Base-by-base conservation (phyloP, 2,888 invertebrate species). In the Yponomeuta evonymella region DNA sequence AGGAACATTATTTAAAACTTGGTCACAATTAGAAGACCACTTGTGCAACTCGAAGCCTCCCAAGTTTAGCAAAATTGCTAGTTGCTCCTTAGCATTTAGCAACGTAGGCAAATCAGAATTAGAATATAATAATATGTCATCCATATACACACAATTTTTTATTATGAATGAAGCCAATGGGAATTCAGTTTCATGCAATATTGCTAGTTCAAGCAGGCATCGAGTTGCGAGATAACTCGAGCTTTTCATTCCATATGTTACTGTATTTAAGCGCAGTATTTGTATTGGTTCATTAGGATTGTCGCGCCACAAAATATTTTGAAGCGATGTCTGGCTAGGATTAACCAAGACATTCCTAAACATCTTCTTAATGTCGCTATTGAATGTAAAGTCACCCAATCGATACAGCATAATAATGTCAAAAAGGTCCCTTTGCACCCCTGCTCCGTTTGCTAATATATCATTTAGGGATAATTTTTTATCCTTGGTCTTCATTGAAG, bases 61-160 rank as follows among this genome's bases (percentile, higher is more conserved):
- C 69, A 71, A 74, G 2, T 72, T 72, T 11, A 75, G 58, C 33
- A 69, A 2, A 2, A 29, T 11, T n/a, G 29, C 9, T 23, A 64
- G n/a, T n/a, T 64, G 64, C 8, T 1, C 10, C n/a, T 64, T 64
- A 64, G 64, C 64, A n/a, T 64, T n/a, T n/a, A 64, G 64, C 64
- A 64, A 64, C 2, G 11, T 64, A n/a, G 2, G 10, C 64, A 64
- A 15, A 30, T 64, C 64, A 2, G 64, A 64, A 23, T n/a, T n/a
- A 2, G 74, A 68, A 12, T 68, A n/a, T n/a, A n/a, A 70, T 11
- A 72, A 23, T 33, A 72, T 71, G 43, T 72, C 74, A 70, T 74
- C 73, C 11, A 73, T 71, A 69, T 72, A 74, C 23, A 71, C 69
- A 11, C 48, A 63, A 58, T 73, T 71, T 58, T 62, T 70, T 1